Evolutionary conservation across 2,888 invertebrate species (phyloP).

Genomic region (Erebia ligea): DNA sequence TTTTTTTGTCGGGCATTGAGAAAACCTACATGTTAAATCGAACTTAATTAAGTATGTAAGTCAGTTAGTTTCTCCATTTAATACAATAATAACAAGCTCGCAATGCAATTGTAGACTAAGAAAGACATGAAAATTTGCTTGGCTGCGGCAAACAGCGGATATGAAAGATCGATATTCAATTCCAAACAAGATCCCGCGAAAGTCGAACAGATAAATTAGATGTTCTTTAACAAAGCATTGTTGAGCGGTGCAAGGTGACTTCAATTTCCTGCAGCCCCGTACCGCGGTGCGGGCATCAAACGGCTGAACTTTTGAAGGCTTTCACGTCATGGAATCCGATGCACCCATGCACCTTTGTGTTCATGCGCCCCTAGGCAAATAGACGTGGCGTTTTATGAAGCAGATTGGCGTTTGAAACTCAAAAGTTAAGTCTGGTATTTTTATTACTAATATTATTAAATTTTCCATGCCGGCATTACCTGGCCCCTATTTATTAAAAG

Average conservation of each 20-base stretch:
- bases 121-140: slow-evolving; percentile 5
- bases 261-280: slow-evolving; percentile 76
- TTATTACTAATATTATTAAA: too few species aligned
- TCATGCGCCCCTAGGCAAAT: slow-evolving; percentile 69
- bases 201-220: slow-evolving; percentile 77
- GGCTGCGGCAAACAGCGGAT: slow-evolving; percentile 30
- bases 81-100: background rate
- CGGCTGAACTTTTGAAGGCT: slow-evolving; percentile 73
- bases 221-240: slow-evolving; percentile 81
- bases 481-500: too few species aligned
- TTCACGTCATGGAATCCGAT: slow-evolving; percentile 69
- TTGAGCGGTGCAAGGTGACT: slow-evolving; percentile 73
- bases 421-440: background rate
- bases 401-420: slow-evolving; percentile 41
- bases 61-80: too few species aligned
- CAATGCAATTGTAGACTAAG: background rate
- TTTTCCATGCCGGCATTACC: too few species aligned
- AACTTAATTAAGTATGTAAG: too few species aligned
- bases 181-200: slow-evolving; percentile 69
- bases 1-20: too few species aligned
- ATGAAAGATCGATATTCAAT: slow-evolving; percentile 73
- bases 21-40: too few species aligned
- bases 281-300: slow-evolving; percentile 53
- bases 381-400: slow-evolving; percentile 56
- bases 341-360: slow-evolving; percentile 69